Conservation (phyloP, 2,113 vertebrate genomes). For the Sinocyclocheilus grahami region DNA sequence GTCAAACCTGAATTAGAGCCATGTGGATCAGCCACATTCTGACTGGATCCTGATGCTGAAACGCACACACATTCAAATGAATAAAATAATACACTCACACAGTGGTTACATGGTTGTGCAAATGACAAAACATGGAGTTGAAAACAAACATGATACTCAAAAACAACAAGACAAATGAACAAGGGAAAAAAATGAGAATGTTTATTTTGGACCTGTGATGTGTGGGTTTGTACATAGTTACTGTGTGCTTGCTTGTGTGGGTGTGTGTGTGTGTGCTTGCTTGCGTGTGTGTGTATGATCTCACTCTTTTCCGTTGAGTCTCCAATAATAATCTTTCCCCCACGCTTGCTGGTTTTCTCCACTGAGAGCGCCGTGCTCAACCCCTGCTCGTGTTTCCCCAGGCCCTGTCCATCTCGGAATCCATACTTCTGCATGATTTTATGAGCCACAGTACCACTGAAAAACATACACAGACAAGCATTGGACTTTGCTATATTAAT, state of each 20-base stretch:
- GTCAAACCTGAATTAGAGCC: conserved; percentile 68
- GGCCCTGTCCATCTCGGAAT: conserved; percentile 95
- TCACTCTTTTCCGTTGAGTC: conserved; percentile 91
- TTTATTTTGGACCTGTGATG: background rate
- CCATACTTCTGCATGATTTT: conserved; percentile 99
- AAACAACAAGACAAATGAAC: background rate
- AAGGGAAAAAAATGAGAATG: background rate
- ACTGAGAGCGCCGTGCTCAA: conserved; percentile 94
- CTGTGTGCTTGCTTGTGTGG: background rate
- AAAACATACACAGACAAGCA: conserved; percentile 23
- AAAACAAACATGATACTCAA: conserved; percentile 21
- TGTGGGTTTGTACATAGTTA: background rate
- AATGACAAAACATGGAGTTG: conserved; percentile 32
- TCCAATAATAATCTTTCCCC: conserved; percentile 95
- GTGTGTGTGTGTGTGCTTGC: background rate
- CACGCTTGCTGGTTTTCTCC: conserved; percentile 98
- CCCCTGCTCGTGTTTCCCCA: conserved; percentile 96
- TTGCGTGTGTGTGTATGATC: background rate
- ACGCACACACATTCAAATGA: conserved; percentile 31
- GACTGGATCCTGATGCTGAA: conserved; percentile 66
- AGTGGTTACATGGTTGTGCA: conserved; percentile 6
- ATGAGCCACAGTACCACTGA: conserved; percentile 94
- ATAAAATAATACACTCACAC: no score
- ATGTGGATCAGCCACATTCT: conserved; percentile 61
- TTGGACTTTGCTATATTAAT: background rate